Conservation (phyloP, 2,888 invertebrate genomes). For the Conus canariensis region DNA sequence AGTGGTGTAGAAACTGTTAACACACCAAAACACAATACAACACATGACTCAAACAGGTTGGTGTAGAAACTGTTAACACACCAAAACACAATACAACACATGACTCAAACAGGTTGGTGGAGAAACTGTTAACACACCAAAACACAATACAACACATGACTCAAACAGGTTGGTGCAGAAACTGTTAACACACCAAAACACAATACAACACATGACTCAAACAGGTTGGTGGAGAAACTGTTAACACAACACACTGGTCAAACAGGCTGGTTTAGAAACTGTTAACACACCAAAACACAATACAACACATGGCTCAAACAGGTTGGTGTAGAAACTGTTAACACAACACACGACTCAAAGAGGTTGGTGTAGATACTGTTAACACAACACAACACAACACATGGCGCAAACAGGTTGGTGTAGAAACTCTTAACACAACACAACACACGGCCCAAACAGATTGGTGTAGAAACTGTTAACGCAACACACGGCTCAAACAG, state of each 20-base stretch:
- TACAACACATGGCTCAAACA: constrained; percentile 95
- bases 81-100: not conserved
- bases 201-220: constrained; percentile 82
- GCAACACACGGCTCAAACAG: constrained; percentile 97
- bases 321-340: constrained; percentile 91
- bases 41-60: constrained; percentile 89
- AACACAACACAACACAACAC: not conserved
- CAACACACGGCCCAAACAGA: constrained; percentile 86
- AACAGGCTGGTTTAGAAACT: constrained; percentile 91
- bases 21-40: not conserved
- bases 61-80: constrained; percentile 87
- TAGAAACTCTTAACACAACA: constrained; percentile 85
- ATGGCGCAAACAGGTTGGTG: constrained; percentile 92
- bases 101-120: constrained; percentile 94
- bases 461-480: constrained; percentile 91
- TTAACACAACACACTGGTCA: constrained; percentile 52
- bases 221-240: constrained; percentile 95
- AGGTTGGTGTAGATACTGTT: constrained; percentile 93
- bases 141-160: not conserved
- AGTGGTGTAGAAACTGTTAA: constrained; percentile 91
- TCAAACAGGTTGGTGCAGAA: constrained; percentile 97
- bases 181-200: constrained; percentile 71
- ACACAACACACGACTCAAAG: constrained; percentile 84
- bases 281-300: not conserved
- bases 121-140: constrained; percentile 83